Percentiles rank a stretch among this genome's conserved stretches.
Conservation (phyloP, 2,888 invertebrate species). For the Meiosimyza platycephala region DNA sequence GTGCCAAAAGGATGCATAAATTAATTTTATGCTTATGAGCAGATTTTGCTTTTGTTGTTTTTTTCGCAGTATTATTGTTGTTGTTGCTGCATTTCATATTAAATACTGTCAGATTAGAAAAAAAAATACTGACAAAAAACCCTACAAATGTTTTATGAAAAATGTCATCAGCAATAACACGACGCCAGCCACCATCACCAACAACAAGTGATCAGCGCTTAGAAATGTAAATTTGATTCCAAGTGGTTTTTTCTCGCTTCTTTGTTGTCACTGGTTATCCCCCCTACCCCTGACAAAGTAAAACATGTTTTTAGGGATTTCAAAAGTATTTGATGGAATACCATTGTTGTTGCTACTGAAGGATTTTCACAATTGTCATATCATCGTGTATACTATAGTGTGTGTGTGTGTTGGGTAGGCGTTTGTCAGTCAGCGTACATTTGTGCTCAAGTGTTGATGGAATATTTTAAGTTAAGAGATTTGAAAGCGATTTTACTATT, state of each 20-base stretch:
- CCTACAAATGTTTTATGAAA: conserved; percentile 17
- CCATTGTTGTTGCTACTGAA: conserved; percentile 4
- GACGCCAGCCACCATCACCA: not conserved
- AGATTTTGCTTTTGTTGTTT: not conserved
- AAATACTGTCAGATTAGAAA: not conserved
- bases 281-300: not conserved
- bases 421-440: not conserved
- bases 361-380: conserved; percentile 13
- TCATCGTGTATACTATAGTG: not conserved
- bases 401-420: not conserved
- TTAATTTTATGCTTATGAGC: conserved; percentile 25
- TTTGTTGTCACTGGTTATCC: not conserved
- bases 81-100: conserved; percentile 6
- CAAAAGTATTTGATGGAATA: conserved; percentile 10
- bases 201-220: conserved; percentile 16
- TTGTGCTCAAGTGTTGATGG: conserved; percentile 2
- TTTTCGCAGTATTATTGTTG: not conserved
- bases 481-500: conserved; percentile 10
- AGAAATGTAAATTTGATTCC: conserved; percentile 28
- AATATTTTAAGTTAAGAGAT: conserved; percentile 20
- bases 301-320: conserved; percentile 23
- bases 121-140: not conserved
- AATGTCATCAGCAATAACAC: conserved; percentile 21
- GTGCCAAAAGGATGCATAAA: conserved; percentile 30
- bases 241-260: conserved; percentile 8